Percentiles rank a stretch among this genome's conserved stretches.
Evolutionary conservation across 1,140 invertebrate species (phyloP).

Genomic region (Telenomus remus): DNA sequence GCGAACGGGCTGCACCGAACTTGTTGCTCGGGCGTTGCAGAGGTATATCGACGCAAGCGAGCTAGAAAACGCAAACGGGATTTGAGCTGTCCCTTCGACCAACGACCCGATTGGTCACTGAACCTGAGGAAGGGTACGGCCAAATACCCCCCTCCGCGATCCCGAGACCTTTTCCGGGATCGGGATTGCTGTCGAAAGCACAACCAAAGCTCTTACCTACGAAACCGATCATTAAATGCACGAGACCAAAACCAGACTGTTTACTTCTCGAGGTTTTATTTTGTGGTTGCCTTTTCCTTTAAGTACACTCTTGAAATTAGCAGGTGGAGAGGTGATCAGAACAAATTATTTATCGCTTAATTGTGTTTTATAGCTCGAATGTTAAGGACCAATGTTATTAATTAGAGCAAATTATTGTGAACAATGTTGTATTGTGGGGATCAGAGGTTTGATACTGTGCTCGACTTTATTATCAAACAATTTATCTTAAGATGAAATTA

Average conservation of each 20-base stretch:
- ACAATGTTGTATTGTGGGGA: too few relatives aligned
- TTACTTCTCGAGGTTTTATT: neutral
- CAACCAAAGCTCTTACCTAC: constrained; percentile 34
- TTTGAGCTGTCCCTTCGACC: constrained; percentile 56
- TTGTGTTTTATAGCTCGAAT: too few relatives aligned
- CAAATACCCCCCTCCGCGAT: constrained; percentile 50
- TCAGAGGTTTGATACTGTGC: too few relatives aligned
- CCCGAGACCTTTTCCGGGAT: constrained; percentile 59
- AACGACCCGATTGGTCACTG: constrained; percentile 34
- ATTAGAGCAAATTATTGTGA: too few relatives aligned
- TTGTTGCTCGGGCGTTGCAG: constrained; percentile 68
- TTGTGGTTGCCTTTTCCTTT: neutral
- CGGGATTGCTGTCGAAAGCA: constrained; percentile 59
- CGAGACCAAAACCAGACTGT: constrained; percentile 4
- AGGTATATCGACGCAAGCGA: constrained; percentile 60
- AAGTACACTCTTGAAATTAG: neutral
- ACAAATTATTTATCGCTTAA: too few relatives aligned
- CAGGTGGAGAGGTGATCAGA: neutral
- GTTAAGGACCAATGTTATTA: too few relatives aligned
- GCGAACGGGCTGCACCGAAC: constrained; percentile 62
- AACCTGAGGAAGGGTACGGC: constrained; percentile 25
- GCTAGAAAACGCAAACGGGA: constrained; percentile 41
- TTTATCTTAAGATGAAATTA: too few relatives aligned
- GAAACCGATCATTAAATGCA: constrained; percentile 46
- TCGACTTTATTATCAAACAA: too few relatives aligned